Evolutionary conservation across 2,797 vertebrate genomes (phyloP), one percentile per base, ranked within the genome.

Genomic region (Myotis pilosus): DNA sequence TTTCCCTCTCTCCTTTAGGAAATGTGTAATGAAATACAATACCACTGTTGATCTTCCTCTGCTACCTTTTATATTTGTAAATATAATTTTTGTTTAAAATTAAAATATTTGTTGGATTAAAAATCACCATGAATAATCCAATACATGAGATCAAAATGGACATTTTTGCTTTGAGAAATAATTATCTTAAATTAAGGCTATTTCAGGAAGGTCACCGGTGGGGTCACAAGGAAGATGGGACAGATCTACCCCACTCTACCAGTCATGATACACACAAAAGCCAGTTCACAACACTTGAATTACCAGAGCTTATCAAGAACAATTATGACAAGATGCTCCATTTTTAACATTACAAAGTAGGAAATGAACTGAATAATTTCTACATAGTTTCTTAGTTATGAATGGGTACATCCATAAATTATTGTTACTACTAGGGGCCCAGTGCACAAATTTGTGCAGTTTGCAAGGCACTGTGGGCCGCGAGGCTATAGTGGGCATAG

Each of bases 341-440:
- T 38, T 76, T 91, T 9, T 11, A 79, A 30, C 13, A 74, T 78
- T 30, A 33, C 1, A 84, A 38, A 23, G 33, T 53, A 89, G 44
- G 16, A 92, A 79, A 66, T 89, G 1, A 74, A 75, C 51, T 92
- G 44, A 62, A 62, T 75, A 80, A 83, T 64, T 9, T 13, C 25
- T 57, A 30, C 6, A 2, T 33, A 78, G 74, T 47, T 4, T 62
- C 41, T 74, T 68, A 47, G 23, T 38, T 87, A 30, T 38, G n/a
- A 53, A 81, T 55, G 4, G 83, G 15, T 51, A 16, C 22, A 75
- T 69, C 6, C 2, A n/a, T 28, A 15, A 53, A 25, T 64, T 38
- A 49, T 80, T 91, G 8, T 75, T 53, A 36, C 8, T 64, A 64
- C 28, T 62, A 30, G 60, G 5, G 28, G 60, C 60, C 25, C 28